These are phyloP conservation scores for Gymnothorax javanicus DNA, from an alignment of 2,797 vertebrate genomes.

Conservation along the genomic window DNA sequence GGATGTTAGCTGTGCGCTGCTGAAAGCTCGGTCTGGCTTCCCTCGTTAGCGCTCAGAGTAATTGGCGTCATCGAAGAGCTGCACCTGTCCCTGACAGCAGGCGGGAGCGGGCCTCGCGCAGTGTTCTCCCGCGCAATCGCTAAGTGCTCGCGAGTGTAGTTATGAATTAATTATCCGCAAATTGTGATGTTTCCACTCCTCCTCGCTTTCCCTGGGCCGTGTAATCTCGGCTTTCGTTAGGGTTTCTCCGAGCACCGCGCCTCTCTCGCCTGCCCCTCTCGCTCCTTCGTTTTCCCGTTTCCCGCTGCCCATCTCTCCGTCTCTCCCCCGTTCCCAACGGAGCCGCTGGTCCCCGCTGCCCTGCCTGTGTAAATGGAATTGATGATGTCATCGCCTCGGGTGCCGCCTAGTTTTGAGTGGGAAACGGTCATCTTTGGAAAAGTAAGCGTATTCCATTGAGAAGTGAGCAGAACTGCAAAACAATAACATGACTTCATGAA, in stretches of 20 bases:
- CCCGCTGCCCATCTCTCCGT: background rate
- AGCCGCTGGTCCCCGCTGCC: background rate
- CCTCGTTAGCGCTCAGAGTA: slow-evolving; percentile 2
- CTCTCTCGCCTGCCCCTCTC: background rate
- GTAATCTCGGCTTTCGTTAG: background rate
- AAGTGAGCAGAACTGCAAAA: background rate
- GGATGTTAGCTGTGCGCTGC: background rate
- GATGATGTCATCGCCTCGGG: background rate
- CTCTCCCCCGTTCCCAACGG: background rate
- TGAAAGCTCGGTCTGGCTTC: background rate
- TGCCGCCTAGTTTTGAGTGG: background rate
- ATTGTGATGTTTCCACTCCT: background rate
- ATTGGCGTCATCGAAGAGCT: background rate
- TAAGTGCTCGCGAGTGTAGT: background rate
- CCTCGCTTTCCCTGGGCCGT: background rate
- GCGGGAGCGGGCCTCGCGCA: background rate
- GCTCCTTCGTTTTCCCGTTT: background rate
- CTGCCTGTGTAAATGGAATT: background rate
- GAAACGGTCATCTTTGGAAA: background rate
- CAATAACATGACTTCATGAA: background rate
- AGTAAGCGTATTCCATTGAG: background rate
- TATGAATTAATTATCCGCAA: background rate
- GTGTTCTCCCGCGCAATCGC: background rate
- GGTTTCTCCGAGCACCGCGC: background rate
- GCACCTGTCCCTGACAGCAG: slow-evolving; percentile 1